Evolutionary conservation across 2,888 invertebrate species (phyloP).

Genomic region (Gnatocerus cornutus): DNA sequence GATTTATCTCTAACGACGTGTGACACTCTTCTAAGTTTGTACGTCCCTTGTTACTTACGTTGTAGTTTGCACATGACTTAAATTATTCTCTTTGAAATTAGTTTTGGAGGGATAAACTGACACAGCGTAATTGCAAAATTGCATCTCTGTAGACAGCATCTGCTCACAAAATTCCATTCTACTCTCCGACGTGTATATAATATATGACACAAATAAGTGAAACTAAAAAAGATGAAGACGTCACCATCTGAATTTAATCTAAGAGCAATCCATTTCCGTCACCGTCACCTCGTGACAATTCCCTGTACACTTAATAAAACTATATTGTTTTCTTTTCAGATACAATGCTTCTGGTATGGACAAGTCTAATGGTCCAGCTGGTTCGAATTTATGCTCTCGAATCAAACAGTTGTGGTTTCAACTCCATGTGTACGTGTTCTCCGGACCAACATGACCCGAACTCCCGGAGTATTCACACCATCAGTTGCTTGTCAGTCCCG

Average conservation of each 20-base stretch:
- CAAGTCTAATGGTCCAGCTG: conserved; percentile 61
- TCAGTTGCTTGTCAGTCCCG: conserved; percentile 83
- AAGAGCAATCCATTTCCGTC: conserved; percentile 41
- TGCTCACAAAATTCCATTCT: not conserved
- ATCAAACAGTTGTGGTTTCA: conserved; percentile 75
- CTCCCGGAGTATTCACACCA: conserved; percentile 68
- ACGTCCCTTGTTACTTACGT: too few relatives aligned
- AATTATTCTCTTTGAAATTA: too few relatives aligned
- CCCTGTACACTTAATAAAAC: conserved; percentile 39
- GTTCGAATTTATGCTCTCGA: conserved; percentile 62
- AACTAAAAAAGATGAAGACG: conserved; percentile 39
- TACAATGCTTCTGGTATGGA: conserved; percentile 65
- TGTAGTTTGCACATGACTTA: too few relatives aligned
- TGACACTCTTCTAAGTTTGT: too few relatives aligned
- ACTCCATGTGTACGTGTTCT: conserved; percentile 82
- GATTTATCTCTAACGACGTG: too few relatives aligned
- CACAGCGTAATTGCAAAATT: conserved; percentile 2
- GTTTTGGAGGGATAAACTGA: not conserved
- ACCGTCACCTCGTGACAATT: conserved; percentile 36
- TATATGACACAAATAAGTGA: conserved; percentile 24
- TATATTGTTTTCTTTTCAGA: conserved; percentile 60
- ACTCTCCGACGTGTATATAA: conserved; percentile 20
- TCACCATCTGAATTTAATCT: conserved; percentile 38
- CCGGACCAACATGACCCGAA: conserved; percentile 72
- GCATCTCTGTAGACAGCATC: conserved; percentile 5